These are phyloP conservation scores for Onychorhynchus coronatus DNA, from an alignment of 2,113 vertebrate species.

Conservation along the genomic window DNA sequence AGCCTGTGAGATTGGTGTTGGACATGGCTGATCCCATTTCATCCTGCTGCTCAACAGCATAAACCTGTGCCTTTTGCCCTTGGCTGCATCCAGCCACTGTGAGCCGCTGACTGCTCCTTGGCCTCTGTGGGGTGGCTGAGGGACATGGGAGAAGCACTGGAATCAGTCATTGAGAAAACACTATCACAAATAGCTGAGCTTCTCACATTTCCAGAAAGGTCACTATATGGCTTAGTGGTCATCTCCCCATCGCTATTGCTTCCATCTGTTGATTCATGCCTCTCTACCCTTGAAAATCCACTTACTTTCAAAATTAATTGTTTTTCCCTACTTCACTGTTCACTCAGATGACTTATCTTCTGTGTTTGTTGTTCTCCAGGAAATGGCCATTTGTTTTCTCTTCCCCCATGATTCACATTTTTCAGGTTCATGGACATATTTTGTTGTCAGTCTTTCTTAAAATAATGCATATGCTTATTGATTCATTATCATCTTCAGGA, in stretches of 20 bases:
- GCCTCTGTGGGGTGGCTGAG: neutral
- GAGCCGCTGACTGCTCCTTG: neutral
- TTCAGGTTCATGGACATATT: neutral
- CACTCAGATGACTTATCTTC: neutral
- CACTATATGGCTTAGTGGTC: neutral
- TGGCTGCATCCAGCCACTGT: fast-evolving
- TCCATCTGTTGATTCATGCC: neutral
- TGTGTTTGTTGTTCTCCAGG: neutral
- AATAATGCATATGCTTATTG: neutral
- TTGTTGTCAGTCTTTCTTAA: neutral
- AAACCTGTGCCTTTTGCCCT: neutral
- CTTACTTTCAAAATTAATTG: neutral
- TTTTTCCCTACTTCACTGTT: neutral
- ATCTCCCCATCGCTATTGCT: neutral
- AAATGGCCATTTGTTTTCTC: neutral
- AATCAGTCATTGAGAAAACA: neutral
- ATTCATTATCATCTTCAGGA: neutral
- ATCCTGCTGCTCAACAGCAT: neutral
- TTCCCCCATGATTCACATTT: neutral
- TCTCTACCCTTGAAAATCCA: neutral
- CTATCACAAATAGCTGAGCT: neutral
- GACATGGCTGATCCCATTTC: neutral
- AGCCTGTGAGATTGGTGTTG: neutral
- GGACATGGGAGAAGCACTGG: neutral
- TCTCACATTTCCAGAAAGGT: neutral